Percentiles rank a stretch among this genome's conserved stretches.
Conservation (phyloP, 2,888 invertebrate species). For the Lithophane leautieri region DNA sequence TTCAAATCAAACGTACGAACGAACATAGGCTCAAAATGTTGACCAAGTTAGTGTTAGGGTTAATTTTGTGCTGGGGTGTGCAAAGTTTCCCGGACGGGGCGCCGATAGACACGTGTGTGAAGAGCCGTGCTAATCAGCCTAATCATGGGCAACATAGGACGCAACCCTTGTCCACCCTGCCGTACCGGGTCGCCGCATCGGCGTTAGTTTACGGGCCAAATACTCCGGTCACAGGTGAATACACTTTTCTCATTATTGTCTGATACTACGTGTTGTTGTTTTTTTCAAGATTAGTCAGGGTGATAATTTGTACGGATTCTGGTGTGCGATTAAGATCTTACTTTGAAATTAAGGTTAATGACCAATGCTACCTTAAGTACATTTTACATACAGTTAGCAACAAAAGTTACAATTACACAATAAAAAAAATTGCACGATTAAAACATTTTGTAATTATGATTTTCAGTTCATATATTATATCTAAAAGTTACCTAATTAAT, state of each 20-base stretch:
- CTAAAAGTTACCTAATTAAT: neutral
- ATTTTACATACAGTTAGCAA: neutral
- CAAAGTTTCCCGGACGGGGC: slow-evolving; percentile 94
- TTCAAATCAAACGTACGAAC: slow-evolving; percentile 38
- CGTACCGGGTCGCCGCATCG: slow-evolving; percentile 93
- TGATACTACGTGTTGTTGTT: slow-evolving; percentile 19
- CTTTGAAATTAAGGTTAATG: too few species aligned
- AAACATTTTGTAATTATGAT: neutral
- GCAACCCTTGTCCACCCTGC: slow-evolving; percentile 91
- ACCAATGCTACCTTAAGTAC: neutral
- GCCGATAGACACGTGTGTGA: slow-evolving; percentile 95
- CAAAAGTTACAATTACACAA: neutral
- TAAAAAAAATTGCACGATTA: too few species aligned
- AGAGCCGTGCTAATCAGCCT: slow-evolving; percentile 93
- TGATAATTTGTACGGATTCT: neutral
- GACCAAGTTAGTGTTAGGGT: slow-evolving; percentile 75
- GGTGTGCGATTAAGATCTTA: neutral
- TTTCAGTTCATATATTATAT: neutral
- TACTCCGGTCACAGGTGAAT: slow-evolving; percentile 92
- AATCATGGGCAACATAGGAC: slow-evolving; percentile 94
- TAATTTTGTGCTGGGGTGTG: slow-evolving; percentile 80
- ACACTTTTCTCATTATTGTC: slow-evolving; percentile 18
- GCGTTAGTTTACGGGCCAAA: slow-evolving; percentile 92
- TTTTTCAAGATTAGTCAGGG: neutral
- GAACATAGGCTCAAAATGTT: slow-evolving; percentile 72